Base-by-base conservation (phyloP, 2,113 vertebrate species). In the Hemibagrus wyckioides region DNA sequence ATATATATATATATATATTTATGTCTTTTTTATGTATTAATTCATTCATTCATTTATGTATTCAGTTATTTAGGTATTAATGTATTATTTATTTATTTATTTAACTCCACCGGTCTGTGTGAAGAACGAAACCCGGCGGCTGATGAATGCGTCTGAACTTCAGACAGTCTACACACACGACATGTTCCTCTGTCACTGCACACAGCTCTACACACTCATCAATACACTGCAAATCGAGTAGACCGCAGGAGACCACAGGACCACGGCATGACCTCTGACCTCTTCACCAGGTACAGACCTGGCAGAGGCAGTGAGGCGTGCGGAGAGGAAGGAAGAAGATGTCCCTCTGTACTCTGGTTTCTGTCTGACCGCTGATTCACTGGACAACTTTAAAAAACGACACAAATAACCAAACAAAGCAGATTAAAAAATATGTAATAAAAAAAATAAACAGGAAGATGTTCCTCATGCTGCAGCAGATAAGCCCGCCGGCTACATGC, bases 141-240 rank as follows among this genome's bases (percentile, higher is more conserved):
- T 80, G 88, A 89, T 80, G 80, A 86, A 86, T 86, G 56, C 54
- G 23, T 85, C 83, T 82, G 52, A 69, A 88, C 33, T 4, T 44
- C 63, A 63, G 56, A 19, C 33, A 48, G 48, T 69, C 61, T 39
- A 33, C 71, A 79, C 28, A 67, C 71, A 61, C n/a, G n/a, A 77
- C 73, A 71, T 6, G 83, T 83, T 80, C 54, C 71, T 82, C 23
- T 65, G 56, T 76, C 61, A n/a, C 25, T 59, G 57, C 7, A 17
- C 57, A 59, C 87, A 92, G 92, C 85, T 89, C 85, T 92, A 90
- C 91, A 87, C 48, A 90, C 90, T 88, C 81, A 79, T 17, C 41
- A 9, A 83, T 88, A 90, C 90, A 91, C 65, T 2, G 6, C 30
- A 14, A 4, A 7, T 94, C 89, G 69, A 61, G 69, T 87, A 83